Evolutionary conservation across 2,888 invertebrate species (phyloP).

Genomic region (Tiliacea citrago): DNA sequence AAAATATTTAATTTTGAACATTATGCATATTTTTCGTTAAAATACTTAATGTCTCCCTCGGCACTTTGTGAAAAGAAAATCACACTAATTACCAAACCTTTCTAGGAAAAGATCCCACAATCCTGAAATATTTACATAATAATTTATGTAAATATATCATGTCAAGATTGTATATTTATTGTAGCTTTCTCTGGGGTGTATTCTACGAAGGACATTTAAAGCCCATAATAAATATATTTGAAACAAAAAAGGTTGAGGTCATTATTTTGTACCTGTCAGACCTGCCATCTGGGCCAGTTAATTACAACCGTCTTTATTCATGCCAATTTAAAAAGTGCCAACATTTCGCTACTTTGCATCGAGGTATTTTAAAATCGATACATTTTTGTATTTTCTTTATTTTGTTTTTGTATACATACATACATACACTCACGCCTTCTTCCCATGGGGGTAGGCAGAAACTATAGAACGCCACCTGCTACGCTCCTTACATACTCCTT

Average conservation of each 20-base stretch:
- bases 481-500: too few species aligned
- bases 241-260: constrained; percentile 14
- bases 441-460: too few species aligned
- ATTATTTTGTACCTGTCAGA: constrained; percentile 38
- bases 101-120: not conserved
- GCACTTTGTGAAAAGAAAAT: not conserved
- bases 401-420: not conserved
- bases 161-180: constrained; percentile 11
- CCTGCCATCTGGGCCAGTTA: constrained; percentile 20
- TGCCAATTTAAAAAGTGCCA: not conserved
- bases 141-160: constrained; percentile 7
- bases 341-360: not conserved
- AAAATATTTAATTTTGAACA: not conserved
- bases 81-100: not conserved
- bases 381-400: not conserved
- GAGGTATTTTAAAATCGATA: not conserved
- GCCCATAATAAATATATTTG: constrained; percentile 5
- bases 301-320: constrained; percentile 21
- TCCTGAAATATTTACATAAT: too few species aligned
- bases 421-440: too few species aligned
- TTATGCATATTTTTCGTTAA: not conserved
- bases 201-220: not conserved
- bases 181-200: not conserved
- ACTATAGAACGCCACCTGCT: too few species aligned
- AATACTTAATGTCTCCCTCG: too few species aligned